These are phyloP conservation scores for Glossosoma conforme DNA, from an alignment of 1,140 invertebrate genomes.

Conservation along the genomic window DNA sequence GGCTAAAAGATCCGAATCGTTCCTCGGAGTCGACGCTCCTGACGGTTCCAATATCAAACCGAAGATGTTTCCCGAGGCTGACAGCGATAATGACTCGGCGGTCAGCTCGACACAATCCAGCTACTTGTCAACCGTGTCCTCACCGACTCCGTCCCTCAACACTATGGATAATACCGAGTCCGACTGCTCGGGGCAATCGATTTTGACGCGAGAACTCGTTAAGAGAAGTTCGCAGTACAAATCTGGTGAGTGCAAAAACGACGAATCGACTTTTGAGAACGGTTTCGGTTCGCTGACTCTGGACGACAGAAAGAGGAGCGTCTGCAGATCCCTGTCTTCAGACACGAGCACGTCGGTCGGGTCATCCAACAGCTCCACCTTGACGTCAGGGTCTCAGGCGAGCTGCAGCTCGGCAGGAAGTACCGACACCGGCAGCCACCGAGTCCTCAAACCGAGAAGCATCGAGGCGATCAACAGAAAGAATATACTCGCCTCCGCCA, in stretches of 20 bases:
- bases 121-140: constrained; percentile 65
- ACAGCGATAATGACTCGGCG: constrained; percentile 82
- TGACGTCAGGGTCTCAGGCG: constrained; percentile 64
- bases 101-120: constrained; percentile 70
- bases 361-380: constrained; percentile 57
- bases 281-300: constrained; percentile 27
- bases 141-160: constrained; percentile 55
- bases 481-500: constrained; percentile 81
- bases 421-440: constrained; percentile 52
- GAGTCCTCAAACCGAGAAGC: constrained; percentile 70
- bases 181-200: constrained; percentile 39
- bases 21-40: constrained; percentile 12
- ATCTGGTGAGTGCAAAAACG: constrained; percentile 16
- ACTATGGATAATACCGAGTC: constrained; percentile 41
- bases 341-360: constrained; percentile 58
- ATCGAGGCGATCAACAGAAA: constrained; percentile 79
- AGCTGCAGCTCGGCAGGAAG: constrained; percentile 61
- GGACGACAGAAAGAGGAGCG: constrained; percentile 44
- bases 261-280: constrained; percentile 15
- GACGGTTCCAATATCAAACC: constrained; percentile 26
- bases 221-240: constrained; percentile 34
- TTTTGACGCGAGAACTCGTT: constrained; percentile 25
- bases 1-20: constrained; percentile 12
- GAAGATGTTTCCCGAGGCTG: constrained; percentile 40
- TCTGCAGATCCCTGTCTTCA: constrained; percentile 56